Evolutionary conservation across 2,888 invertebrate species (phyloP).

Genomic region (Caenorhabditis sinica): DNA sequence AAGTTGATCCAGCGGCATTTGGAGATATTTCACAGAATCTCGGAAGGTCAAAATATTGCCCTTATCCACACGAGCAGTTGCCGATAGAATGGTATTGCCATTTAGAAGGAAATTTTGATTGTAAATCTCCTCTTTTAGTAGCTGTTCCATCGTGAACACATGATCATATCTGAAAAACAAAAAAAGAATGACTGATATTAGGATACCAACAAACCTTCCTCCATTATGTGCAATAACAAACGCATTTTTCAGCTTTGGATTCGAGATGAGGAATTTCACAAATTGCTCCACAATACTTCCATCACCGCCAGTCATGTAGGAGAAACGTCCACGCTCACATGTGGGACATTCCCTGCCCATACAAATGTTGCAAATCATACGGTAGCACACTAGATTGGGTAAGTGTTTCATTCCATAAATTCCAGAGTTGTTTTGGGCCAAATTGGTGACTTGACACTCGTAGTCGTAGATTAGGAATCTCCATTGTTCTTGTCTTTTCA

Average conservation of each 20-base stretch:
- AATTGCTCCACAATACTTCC: not conserved
- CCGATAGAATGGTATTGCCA: not conserved
- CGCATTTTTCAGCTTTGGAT: not conserved
- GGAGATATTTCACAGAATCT: not conserved
- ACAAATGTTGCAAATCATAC: not conserved
- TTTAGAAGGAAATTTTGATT: not conserved
- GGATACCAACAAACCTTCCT: not conserved
- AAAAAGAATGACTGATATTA: not conserved
- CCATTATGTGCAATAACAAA: not conserved
- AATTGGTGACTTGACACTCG: not conserved
- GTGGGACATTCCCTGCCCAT: not conserved
- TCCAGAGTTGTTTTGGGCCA: no score
- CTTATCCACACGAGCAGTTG: not conserved
- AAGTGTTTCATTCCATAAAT: not conserved
- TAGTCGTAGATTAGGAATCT: not conserved
- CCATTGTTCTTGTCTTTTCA: not conserved
- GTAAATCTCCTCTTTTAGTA: not conserved
- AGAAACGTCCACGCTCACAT: not conserved
- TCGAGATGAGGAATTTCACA: not conserved
- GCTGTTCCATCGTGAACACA: not conserved
- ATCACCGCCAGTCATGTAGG: no score
- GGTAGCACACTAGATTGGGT: not conserved
- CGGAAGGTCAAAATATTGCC: not conserved
- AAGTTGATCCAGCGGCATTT: not conserved
- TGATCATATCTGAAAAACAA: not conserved